Percentiles rank a stretch among this genome's conserved stretches.
Evolutionary conservation across 2,113 vertebrate species (phyloP).

Genomic region (Alligator sinensis): DNA sequence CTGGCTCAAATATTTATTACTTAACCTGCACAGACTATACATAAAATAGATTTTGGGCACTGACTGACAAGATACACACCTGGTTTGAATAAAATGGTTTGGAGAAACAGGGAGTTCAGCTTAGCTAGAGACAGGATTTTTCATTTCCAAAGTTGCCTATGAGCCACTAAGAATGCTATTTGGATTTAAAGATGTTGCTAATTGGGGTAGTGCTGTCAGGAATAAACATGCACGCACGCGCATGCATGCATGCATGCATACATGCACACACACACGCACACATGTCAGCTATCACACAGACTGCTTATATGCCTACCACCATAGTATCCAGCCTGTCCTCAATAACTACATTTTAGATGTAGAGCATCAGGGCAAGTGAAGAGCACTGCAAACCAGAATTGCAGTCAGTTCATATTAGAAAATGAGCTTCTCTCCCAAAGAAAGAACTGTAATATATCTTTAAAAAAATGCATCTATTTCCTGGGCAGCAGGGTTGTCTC

Average conservation of each 20-base stretch:
- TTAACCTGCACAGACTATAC: slow-evolving; percentile 5
- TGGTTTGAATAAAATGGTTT: slow-evolving; percentile 35
- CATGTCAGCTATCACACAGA: background rate
- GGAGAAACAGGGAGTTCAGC: slow-evolving; percentile 35
- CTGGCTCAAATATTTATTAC: slow-evolving; percentile 53
- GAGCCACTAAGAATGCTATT: slow-evolving; percentile 8
- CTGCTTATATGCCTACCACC: background rate
- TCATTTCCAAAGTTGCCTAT: slow-evolving; percentile 42
- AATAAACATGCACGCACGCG: background rate
- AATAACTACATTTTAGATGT: background rate
- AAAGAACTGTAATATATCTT: background rate
- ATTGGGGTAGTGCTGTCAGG: background rate
- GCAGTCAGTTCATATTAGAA: accelerated
- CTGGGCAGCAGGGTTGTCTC: background rate
- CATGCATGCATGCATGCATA: background rate
- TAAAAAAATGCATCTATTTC: background rate
- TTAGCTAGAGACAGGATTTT: background rate
- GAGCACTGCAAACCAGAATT: background rate
- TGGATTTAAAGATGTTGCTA: slow-evolving; percentile 28
- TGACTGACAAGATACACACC: slow-evolving; percentile 18
- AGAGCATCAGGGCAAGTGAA: background rate
- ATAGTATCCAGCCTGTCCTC: too few relatives aligned
- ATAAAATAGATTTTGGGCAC: slow-evolving; percentile 16
- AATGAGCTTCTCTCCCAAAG: background rate
- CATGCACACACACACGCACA: background rate